Evolutionary conservation across 2,888 invertebrate genomes (phyloP).

Genomic region (Pyrrhosoma nymphula): DNA sequence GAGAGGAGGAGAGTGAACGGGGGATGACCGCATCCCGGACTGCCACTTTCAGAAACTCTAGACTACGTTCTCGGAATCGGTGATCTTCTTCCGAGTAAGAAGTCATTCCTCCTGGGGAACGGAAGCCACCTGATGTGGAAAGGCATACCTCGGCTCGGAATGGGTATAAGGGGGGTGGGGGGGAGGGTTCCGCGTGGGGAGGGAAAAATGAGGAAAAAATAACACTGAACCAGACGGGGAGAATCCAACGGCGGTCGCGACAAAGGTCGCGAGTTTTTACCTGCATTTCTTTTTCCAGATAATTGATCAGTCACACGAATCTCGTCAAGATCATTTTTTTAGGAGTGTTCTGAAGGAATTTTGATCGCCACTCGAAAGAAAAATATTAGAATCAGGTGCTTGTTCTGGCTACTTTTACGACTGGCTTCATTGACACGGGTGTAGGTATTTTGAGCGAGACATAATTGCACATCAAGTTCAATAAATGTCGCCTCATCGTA

Average conservation of each 20-base stretch:
- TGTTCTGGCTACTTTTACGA: too few species aligned
- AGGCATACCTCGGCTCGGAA: not conserved
- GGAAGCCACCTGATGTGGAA: conserved; percentile 43
- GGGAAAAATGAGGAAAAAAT: conserved; percentile 28
- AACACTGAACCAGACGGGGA: conserved; percentile 7
- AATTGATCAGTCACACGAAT: conserved; percentile 38
- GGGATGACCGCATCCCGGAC: not conserved
- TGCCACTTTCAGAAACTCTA: not conserved
- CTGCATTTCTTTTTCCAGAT: not conserved
- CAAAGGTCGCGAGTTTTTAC: conserved; percentile 50
- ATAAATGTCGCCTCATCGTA: too few species aligned
- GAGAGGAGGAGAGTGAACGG: not conserved
- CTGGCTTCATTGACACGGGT: too few species aligned
- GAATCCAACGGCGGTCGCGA: not conserved
- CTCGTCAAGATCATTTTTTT: not conserved
- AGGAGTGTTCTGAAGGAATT: too few species aligned
- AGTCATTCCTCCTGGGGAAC: conserved; percentile 62
- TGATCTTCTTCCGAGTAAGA: conserved; percentile 65
- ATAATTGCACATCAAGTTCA: too few species aligned
- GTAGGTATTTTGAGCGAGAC: too few species aligned
- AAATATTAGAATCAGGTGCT: too few species aligned
- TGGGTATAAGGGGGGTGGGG: not conserved
- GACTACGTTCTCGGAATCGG: conserved; percentile 57
- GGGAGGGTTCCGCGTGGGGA: not conserved
- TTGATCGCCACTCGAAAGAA: too few species aligned